phyloP scores from a whole-genome alignment of 2,797 vertebrate species.

The Aldrovandia affinis region DNA sequence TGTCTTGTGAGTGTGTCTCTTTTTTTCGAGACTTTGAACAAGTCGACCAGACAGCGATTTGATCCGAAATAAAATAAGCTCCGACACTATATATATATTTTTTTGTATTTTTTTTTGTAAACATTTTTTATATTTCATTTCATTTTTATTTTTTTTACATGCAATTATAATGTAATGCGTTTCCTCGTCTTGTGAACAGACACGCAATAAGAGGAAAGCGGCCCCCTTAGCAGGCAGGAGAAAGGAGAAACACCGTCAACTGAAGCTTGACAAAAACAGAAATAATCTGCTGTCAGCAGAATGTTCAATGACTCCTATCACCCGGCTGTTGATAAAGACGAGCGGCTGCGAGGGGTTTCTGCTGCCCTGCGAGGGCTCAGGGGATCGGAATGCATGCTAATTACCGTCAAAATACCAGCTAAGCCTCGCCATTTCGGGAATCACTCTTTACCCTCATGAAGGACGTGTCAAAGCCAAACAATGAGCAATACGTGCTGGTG shows the following conservation, averaged over 20 bases:
- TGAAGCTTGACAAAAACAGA: conserved; percentile 86
- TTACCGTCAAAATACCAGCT: conserved; percentile 83
- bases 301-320: conserved; percentile 83
- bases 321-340: conserved; percentile 75
- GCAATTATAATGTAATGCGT: neutral
- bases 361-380: conserved; percentile 85
- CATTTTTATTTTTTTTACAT: too few species aligned
- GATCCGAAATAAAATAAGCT: neutral
- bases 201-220: conserved; percentile 42
- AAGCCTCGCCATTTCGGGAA: conserved; percentile 73
- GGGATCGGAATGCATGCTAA: conserved; percentile 98
- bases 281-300: conserved; percentile 90
- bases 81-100: neutral
- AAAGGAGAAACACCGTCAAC: conserved; percentile 80
- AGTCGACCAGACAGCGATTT: neutral
- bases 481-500: conserved; percentile 77
- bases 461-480: conserved; percentile 73
- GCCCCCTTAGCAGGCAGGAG: conserved; percentile 50
- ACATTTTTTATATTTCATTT: too few species aligned
- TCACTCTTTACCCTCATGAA: conserved; percentile 71
- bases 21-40: neutral
- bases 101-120: too few species aligned
- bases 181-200: conserved; percentile 41
- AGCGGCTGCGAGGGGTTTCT: conserved; percentile 77
- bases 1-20: neutral